Conservation (phyloP, 2,113 vertebrate species). For the Phasianus colchicus region DNA sequence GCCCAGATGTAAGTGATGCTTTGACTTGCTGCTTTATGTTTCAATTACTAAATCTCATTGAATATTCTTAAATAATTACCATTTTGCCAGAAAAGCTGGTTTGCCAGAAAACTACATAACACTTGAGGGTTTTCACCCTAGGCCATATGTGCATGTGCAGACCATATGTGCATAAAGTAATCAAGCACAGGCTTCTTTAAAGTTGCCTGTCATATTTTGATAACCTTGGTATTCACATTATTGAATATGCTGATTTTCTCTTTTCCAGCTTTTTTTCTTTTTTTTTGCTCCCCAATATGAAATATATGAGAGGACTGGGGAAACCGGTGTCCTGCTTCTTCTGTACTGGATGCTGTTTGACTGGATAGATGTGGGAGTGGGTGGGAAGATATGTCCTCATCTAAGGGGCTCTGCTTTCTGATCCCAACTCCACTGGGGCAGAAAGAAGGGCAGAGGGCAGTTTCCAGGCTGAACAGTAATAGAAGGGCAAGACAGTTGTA, state of each 20-base stretch:
- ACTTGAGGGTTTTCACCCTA: background rate
- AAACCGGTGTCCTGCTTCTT: background rate
- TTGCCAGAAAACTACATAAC: background rate
- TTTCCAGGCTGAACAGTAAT: background rate
- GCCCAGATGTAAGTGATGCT: background rate
- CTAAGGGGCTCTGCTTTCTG: background rate
- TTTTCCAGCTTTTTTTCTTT: background rate
- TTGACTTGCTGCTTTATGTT: background rate
- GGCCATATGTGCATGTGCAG: background rate
- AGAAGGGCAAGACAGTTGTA: background rate
- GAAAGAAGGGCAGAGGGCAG: background rate
- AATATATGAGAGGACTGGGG: background rate
- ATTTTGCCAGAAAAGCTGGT: background rate
- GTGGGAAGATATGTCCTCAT: background rate
- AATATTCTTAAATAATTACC: background rate
- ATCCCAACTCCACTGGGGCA: background rate
- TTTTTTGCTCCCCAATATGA: background rate
- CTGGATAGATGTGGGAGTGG: background rate
- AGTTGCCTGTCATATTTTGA: background rate
- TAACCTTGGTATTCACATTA: background rate
- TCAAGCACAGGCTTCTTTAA: background rate
- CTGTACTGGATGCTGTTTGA: background rate
- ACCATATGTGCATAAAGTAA: background rate
- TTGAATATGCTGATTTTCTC: background rate
- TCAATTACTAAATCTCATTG: background rate